phyloP scores from a whole-genome alignment of 2,888 invertebrate species.

The Tridacna gigas region DNA sequence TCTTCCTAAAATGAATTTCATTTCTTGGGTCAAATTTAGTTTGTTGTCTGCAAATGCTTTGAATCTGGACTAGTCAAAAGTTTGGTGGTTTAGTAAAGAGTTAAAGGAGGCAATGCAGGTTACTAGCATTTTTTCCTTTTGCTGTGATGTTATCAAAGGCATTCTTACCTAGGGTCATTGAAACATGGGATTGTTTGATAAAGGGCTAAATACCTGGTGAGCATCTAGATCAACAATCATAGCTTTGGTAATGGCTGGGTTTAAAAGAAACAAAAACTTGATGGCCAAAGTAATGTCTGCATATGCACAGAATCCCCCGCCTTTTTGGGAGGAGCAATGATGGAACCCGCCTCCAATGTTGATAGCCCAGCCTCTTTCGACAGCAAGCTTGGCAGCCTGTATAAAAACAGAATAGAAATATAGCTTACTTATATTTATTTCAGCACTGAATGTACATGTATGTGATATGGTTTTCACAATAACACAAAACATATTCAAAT shows the following conservation, averaged over 20 bases:
- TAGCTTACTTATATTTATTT: too few relatives aligned
- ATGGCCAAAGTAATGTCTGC: slow-evolving; percentile 94
- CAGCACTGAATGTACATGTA: too few relatives aligned
- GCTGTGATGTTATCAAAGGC: background rate
- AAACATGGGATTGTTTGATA: background rate
- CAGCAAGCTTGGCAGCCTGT: slow-evolving; percentile 91
- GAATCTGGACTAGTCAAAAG: too few relatives aligned
- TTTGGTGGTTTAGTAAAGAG: too few relatives aligned
- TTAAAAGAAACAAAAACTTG: slow-evolving; percentile 88
- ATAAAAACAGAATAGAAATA: background rate
- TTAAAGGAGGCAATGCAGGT: too few relatives aligned
- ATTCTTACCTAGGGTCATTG: background rate
- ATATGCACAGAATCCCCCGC: slow-evolving; percentile 95
- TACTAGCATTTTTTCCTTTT: background rate
- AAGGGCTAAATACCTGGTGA: slow-evolving; percentile 93
- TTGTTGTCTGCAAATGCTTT: too few relatives aligned
- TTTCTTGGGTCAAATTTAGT: too few relatives aligned
- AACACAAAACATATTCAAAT: too few relatives aligned
- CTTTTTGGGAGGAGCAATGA: slow-evolving; percentile 91
- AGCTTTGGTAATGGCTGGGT: slow-evolving; percentile 85
- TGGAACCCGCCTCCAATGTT: slow-evolving; percentile 97
- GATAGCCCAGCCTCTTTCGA: slow-evolving; percentile 94
- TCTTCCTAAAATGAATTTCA: too few relatives aligned
- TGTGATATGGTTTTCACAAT: too few relatives aligned
- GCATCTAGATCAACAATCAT: slow-evolving; percentile 97